Percentiles rank a stretch among this genome's conserved stretches.
These are phyloP conservation scores for Diabrotica undecimpunctata DNA, from an alignment of 1,140 invertebrate genomes.

Conservation along the genomic window DNA sequence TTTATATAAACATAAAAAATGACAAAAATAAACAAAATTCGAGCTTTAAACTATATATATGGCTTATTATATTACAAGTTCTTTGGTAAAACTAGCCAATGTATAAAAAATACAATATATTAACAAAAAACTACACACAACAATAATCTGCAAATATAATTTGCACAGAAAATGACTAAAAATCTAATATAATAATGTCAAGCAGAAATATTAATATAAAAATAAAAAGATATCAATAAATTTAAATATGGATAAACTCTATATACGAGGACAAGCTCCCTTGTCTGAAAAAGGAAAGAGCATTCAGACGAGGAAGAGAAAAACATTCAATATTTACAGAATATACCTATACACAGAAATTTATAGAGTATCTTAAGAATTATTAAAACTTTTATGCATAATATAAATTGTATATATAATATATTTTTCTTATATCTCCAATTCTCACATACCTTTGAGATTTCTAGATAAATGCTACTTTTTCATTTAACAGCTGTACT, in stretches of 20 bases:
- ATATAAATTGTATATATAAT: constrained; percentile 39
- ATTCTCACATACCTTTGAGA: constrained; percentile 42
- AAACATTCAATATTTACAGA: constrained; percentile 40
- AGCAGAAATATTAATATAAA: constrained; percentile 22
- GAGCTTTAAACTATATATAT: constrained; percentile 32
- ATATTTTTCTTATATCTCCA: constrained; percentile 40
- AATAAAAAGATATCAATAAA: constrained; percentile 19
- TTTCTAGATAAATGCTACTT: constrained; percentile 46
- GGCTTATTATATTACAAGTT: constrained; percentile 44
- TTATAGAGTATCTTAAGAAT: constrained; percentile 34
- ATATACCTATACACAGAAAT: constrained; percentile 37
- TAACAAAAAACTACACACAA: constrained; percentile 35
- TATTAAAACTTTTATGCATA: constrained; percentile 39
- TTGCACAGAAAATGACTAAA: constrained; percentile 27
- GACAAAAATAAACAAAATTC: constrained; percentile 36
- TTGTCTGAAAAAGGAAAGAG: constrained; percentile 21
- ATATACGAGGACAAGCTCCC: constrained; percentile 10
- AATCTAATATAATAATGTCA: background rate
- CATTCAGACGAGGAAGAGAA: constrained; percentile 20
- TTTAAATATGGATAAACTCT: constrained; percentile 4
- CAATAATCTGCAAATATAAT: constrained; percentile 24
- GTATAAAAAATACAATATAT: constrained; percentile 34
- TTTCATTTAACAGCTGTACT: constrained; percentile 43
- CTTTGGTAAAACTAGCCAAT: constrained; percentile 47
- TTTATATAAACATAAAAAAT: constrained; percentile 35